A percentile compares a stretch with the other conserved stretches of the same genome.
Evolutionary conservation across 2,888 invertebrate genomes (phyloP).

Genomic region (Parnassius glacialis): DNA sequence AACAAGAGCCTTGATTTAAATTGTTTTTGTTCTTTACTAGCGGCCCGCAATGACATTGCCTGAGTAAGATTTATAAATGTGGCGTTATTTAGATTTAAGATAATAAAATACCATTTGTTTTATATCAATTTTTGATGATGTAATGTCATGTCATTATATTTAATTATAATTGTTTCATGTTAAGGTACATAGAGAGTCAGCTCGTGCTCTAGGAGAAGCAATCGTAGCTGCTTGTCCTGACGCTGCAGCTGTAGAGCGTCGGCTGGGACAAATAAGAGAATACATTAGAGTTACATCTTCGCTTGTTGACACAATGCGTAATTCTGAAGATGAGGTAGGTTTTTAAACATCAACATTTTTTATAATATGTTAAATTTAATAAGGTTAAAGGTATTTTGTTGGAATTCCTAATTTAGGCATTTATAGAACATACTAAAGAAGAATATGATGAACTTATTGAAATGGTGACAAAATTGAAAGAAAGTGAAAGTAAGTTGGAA

Average conservation of each 20-base stretch:
- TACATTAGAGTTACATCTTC: slow-evolving; percentile 86
- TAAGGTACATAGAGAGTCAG: slow-evolving; percentile 68
- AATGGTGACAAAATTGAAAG: slow-evolving; percentile 85
- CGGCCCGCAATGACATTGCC: too few relatives aligned
- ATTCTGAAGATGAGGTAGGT: slow-evolving; percentile 84
- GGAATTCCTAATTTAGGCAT: slow-evolving; percentile 70
- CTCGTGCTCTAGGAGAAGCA: slow-evolving; percentile 69
- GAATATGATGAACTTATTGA: slow-evolving; percentile 82
- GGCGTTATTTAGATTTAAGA: too few relatives aligned
- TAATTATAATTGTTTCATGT: slow-evolving; percentile 2
- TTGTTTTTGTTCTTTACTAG: too few relatives aligned
- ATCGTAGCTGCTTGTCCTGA: slow-evolving; percentile 81
- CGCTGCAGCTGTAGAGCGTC: slow-evolving; percentile 84
- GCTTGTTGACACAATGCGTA: slow-evolving; percentile 85
- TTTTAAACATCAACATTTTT: slow-evolving; percentile 19
- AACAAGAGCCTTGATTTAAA: too few relatives aligned
- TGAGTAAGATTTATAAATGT: too few relatives aligned
- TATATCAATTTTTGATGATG: too few relatives aligned
- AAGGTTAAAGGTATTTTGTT: slow-evolving; percentile 17
- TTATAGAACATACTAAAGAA: slow-evolving; percentile 76
- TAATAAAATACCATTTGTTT: too few relatives aligned
- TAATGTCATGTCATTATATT: background rate
- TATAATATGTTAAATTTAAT: slow-evolving; percentile 21
- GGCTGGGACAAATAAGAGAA: slow-evolving; percentile 86
- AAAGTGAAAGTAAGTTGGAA: slow-evolving; percentile 85